phyloP scores from a whole-genome alignment of 2,113 vertebrate genomes.

The Sturnus vulgaris region DNA sequence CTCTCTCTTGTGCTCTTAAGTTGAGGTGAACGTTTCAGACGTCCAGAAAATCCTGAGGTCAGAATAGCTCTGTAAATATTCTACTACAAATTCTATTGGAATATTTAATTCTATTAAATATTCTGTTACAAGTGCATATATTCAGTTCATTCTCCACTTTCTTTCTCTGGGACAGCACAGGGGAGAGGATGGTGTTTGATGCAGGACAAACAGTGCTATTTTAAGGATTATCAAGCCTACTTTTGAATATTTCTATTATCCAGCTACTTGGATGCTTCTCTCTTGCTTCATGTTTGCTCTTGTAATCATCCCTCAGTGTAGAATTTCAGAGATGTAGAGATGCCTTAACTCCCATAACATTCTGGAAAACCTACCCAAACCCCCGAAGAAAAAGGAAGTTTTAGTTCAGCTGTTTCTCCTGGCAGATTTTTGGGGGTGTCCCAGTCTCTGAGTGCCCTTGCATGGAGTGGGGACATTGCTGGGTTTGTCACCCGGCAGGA shows the following conservation, averaged over 20 bases:
- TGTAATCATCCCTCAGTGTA: not conserved
- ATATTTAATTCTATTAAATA: not conserved
- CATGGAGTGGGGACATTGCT: not conserved
- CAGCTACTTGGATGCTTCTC: not conserved
- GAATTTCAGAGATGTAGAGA: not conserved
- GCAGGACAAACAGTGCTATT: not conserved
- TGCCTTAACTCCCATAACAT: not conserved
- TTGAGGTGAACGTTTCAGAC: not conserved
- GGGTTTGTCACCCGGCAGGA: not conserved
- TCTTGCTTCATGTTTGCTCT: not conserved
- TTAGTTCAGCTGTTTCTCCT: not conserved
- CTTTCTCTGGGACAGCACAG: not conserved
- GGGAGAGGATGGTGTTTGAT: not conserved
- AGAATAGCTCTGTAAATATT: not conserved
- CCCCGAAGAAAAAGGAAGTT: no score
- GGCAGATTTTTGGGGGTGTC: not conserved
- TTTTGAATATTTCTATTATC: not conserved
- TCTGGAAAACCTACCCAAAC: not conserved
- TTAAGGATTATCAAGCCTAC: not conserved
- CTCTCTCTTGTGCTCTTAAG: not conserved
- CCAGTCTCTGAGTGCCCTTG: not conserved
- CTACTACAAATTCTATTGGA: not conserved
- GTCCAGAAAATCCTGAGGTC: not conserved
- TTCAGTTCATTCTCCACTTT: not conserved
- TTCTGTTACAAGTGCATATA: not conserved